Conservation (phyloP, 2,113 vertebrate genomes). For the Callionymus lyra region DNA sequence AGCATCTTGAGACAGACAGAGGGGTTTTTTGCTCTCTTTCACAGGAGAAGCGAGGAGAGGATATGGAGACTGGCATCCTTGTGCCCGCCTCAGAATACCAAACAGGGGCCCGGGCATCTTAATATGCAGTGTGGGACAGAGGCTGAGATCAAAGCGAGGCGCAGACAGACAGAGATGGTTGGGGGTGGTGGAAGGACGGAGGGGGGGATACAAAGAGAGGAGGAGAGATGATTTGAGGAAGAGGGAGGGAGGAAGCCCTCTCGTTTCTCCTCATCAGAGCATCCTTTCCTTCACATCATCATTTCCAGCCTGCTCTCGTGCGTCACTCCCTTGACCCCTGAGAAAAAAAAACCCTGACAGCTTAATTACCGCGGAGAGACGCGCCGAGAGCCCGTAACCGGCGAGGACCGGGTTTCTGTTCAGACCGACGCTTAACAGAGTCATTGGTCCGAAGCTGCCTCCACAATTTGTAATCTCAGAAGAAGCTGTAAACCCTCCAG, state of each 20-base stretch:
- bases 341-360: slow-evolving; percentile 42
- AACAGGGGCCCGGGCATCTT: slow-evolving; percentile 61
- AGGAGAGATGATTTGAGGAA: no score
- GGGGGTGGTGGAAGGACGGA: slow-evolving; percentile 13
- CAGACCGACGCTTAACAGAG: no score
- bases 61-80: slow-evolving; percentile 64
- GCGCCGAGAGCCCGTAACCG: slow-evolving; percentile 1
- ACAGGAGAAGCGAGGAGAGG: slow-evolving; percentile 54
- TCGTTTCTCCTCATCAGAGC: slow-evolving; percentile 50
- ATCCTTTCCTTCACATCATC: slow-evolving; percentile 52
- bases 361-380: slow-evolving; percentile 42
- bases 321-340: slow-evolving; percentile 48
- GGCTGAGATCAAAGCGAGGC: slow-evolving; percentile 61
- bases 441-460: no score
- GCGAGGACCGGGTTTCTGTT: background rate
- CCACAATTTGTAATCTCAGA: no score
- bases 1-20: slow-evolving; percentile 66
- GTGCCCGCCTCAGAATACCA: slow-evolving; percentile 61
- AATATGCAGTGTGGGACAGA: slow-evolving; percentile 65
- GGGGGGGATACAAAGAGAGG: slow-evolving; percentile 9
- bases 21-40: slow-evolving; percentile 60
- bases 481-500: no score
- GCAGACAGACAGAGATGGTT: slow-evolving; percentile 56
- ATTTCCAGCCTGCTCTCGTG: slow-evolving; percentile 38
- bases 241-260: slow-evolving; percentile 7